phyloP scores from a whole-genome alignment of 2,888 invertebrate genomes.

The Mythimna albipuncta region DNA sequence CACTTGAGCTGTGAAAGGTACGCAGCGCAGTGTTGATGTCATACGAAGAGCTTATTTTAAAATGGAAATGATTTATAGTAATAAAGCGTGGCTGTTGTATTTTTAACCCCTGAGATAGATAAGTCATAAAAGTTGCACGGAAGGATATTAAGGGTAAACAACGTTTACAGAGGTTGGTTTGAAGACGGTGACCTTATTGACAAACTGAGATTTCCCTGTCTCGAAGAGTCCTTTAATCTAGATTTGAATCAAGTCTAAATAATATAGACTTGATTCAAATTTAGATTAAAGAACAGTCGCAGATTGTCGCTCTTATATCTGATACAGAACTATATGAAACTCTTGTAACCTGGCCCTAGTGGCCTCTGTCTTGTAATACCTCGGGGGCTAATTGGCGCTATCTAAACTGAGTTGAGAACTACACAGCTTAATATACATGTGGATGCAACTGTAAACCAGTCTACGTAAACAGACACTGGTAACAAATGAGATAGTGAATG shows the following conservation, averaged over 20 bases:
- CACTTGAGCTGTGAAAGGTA: slow-evolving; percentile 41
- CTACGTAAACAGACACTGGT: not conserved
- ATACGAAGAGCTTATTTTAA: slow-evolving; percentile 28
- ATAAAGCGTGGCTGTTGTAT: not conserved
- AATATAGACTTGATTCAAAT: not conserved
- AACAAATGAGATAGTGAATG: too few species aligned
- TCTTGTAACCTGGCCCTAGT: slow-evolving; percentile 8
- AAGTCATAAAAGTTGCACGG: too few species aligned
- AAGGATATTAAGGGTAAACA: too few species aligned
- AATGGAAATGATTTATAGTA: slow-evolving; percentile 8
- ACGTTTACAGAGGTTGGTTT: too few species aligned
- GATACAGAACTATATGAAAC: slow-evolving; percentile 6
- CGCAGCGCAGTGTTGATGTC: slow-evolving; percentile 6
- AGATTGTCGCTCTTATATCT: not conserved
- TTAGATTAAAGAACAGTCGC: not conserved
- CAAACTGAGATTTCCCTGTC: too few species aligned
- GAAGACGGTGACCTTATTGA: too few species aligned
- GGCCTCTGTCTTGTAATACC: slow-evolving; percentile 28
- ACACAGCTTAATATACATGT: slow-evolving; percentile 16
- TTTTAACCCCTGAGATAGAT: too few species aligned
- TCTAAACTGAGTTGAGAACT: slow-evolving; percentile 7
- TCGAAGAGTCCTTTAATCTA: too few species aligned
- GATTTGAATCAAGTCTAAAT: too few species aligned
- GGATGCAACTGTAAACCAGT: too few species aligned
- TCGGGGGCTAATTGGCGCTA: slow-evolving; percentile 18